Conservation (phyloP, 2,888 invertebrate genomes). For the Ennomos erosarius region DNA sequence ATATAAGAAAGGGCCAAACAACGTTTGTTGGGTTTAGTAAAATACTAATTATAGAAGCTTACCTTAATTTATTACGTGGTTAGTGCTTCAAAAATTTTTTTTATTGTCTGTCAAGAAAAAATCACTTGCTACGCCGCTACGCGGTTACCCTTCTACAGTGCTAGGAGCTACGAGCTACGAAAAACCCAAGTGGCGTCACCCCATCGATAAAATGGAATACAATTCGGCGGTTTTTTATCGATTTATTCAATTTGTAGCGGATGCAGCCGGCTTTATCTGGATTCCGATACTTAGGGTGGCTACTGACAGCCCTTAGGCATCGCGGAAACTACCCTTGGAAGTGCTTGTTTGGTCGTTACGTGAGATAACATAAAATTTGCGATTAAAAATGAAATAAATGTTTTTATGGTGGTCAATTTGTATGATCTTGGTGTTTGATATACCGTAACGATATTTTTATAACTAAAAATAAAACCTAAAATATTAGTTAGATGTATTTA, state of each 20-base stretch:
- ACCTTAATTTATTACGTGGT: not conserved
- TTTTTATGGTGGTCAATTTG: not conserved
- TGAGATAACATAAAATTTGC: slow-evolving; percentile 7
- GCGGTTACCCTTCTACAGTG: slow-evolving; percentile 1
- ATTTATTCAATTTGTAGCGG: slow-evolving; percentile 73
- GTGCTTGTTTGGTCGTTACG: not conserved
- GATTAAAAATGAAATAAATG: not conserved
- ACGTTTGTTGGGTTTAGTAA: no score
- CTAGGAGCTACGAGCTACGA: slow-evolving; percentile 14
- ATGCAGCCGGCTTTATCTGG: slow-evolving; percentile 54
- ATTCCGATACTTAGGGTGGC: slow-evolving; percentile 33
- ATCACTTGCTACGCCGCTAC: slow-evolving; percentile 3
- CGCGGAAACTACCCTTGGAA: slow-evolving; percentile 3
- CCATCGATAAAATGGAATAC: slow-evolving; percentile 41
- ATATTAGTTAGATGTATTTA: no score
- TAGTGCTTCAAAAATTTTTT: slow-evolving; percentile 6
- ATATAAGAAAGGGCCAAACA: no score
- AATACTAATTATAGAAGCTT: not conserved
- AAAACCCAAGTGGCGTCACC: slow-evolving; percentile 21
- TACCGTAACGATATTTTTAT: no score
- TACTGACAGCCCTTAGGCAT: not conserved
- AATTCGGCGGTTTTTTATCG: slow-evolving; percentile 63
- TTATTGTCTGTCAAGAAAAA: not conserved
- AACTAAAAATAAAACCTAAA: no score
- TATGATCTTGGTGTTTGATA: no score